Base-by-base conservation (phyloP, 2,888 invertebrate species). In the Limnephilus auricula region DNA sequence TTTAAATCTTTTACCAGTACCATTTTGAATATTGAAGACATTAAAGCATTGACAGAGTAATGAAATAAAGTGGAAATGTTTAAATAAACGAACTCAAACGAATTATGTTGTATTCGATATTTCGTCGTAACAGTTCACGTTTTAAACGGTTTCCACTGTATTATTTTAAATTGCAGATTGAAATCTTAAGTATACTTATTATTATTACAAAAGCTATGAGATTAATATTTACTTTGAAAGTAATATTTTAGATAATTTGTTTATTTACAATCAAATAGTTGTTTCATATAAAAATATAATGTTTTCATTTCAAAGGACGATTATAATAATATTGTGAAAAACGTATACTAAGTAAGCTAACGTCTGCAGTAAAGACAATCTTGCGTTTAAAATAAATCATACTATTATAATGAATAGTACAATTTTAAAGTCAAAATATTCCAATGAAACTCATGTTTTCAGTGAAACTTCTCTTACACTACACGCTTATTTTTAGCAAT, bases 311-410 rank as follows among this genome's bases (percentile, higher is more conserved):
- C 9, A n/a, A 65, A 9, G 65, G 25, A 65, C 65, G 45, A 45
- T 45, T 4, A 45, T 15, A 65, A 65, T 65, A 50, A 13, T 15
- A 2, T 50, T 50, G 45, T 50, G 15, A 50, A 15, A 50, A 50
- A 50, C 15, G 2, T 50, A 15, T 15, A 50, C 1, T 50, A 65
- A 65, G 9, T 4, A 65, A 65, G 65, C 25, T 65, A 6, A 65
- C 1, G 45, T n/a, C 18, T 88, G n/a, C 88, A 34, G 12, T 83
- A 25, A 82, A 89, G 18, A 34, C 18, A 40, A 25, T 50, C 34
- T 65, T 89, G 89, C 65, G 65, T 40, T 37, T 50, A 31, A 32
- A 13, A 82, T 18, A 82, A 82, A 34, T 32, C 18, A 82, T 82
- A 34, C 10, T 15, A 32, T 25, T 82, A 82, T 25, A 13, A 34